Evolutionary conservation across 2,113 vertebrate genomes (phyloP), one percentile per base, ranked within the genome.

Genomic region (Cranoglanis bouderius): DNA sequence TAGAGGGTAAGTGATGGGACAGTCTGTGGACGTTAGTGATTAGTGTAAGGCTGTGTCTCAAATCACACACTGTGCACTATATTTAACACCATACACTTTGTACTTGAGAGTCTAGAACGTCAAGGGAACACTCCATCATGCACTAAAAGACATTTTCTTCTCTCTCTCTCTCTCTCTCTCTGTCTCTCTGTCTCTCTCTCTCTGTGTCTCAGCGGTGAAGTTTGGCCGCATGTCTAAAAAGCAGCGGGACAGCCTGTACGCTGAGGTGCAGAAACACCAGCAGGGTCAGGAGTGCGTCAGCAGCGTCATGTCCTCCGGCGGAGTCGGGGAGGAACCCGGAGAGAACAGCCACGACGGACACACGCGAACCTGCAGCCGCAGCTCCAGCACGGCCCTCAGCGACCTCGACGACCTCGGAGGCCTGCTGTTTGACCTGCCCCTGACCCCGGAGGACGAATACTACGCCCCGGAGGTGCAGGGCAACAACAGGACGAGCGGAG

Each of bases 161-260:
- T n/a, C 21, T 43, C 38, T 74, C 35, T 78, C 26, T 13, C 12
- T 32, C 32, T 80, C 9, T 3, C 21, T 49, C n/a, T 49, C 40
- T 14, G 24, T 78, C 38, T 49, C 21, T 16, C 1, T 78, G 26
- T 14, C 10, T 13, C 21, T n/a, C 43, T 78, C 46, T 81, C 16
- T 35, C 29, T 82, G 5, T 18, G 51, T 90, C 40, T 88, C 93
- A 98, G 97, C 97, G 1, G 97, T 98, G 90, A 98, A 98, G 92
- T 98, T 98, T 0, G 97, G 97, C n/a, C 96, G 97, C 87, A 98
- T 98, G 97, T 98, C 97, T 0, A 98, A 98, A 93, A 98, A 98
- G 93, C 97, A 98, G 93, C 95, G 97, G 1, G 97, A 98, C 95
- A 97, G 96, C 91, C 95, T 98, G 26, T 98, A 98, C 0, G 97